These are phyloP conservation scores for Amphipoea lucens DNA, from an alignment of 2,888 invertebrate genomes.

Conservation along the genomic window DNA sequence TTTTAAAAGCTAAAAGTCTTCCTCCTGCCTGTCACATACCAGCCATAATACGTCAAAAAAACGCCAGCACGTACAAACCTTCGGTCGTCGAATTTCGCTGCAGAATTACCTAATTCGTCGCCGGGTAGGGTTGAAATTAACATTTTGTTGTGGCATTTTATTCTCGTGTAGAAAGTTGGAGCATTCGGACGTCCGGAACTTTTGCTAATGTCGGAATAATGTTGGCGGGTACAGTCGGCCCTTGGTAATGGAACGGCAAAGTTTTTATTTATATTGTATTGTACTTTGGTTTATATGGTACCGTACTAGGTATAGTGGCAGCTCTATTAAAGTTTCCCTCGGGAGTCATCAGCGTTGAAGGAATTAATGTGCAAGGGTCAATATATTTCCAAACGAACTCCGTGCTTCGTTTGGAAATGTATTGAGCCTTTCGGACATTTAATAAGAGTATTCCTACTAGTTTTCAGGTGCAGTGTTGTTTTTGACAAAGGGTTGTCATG, in stretches of 20 bases:
- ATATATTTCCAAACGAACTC: no score
- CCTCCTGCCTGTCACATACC: slow-evolving; percentile 32
- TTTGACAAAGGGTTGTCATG: background rate
- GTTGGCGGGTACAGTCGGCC: slow-evolving; percentile 70
- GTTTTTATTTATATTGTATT: slow-evolving; percentile 73
- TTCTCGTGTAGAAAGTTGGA: slow-evolving; percentile 77
- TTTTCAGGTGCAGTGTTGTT: background rate
- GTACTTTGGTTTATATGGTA: slow-evolving; percentile 67
- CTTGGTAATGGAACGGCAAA: slow-evolving; percentile 70
- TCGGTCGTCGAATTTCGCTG: slow-evolving; percentile 65
- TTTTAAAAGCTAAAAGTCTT: slow-evolving; percentile 41
- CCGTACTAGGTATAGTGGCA: slow-evolving; percentile 58
- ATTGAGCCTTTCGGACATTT: slow-evolving; percentile 46
- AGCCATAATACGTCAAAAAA: slow-evolving; percentile 53
- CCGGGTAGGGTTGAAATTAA: slow-evolving; percentile 79
- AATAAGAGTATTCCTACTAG: background rate
- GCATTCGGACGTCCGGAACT: slow-evolving; percentile 79
- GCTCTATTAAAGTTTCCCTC: slow-evolving; percentile 61
- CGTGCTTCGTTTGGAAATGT: slow-evolving; percentile 60
- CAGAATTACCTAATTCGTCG: slow-evolving; percentile 76
- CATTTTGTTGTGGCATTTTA: slow-evolving; percentile 82
- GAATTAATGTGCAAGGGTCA: slow-evolving; percentile 52
- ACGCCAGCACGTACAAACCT: slow-evolving; percentile 51
- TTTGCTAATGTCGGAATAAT: slow-evolving; percentile 85
- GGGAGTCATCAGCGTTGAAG: slow-evolving; percentile 64